These are phyloP conservation scores for Alloplasta piceator DNA, from an alignment of 2,888 invertebrate genomes.

Conservation along the genomic window DNA sequence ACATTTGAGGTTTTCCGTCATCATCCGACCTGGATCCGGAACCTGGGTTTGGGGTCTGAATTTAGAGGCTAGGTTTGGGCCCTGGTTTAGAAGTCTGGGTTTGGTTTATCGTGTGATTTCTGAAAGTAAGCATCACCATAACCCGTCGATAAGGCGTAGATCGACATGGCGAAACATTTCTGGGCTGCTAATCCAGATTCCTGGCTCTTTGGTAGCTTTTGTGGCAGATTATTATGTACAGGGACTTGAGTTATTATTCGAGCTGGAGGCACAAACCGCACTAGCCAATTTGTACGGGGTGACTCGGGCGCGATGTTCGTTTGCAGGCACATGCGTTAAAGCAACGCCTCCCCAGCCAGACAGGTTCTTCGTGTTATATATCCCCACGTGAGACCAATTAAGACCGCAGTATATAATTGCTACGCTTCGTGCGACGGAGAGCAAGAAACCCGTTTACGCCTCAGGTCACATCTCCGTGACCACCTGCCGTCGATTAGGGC, in stretches of 20 bases:
- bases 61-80: too few relatives aligned
- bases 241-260: constrained; percentile 64
- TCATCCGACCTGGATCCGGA: too few relatives aligned
- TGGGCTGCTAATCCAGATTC: constrained; percentile 48
- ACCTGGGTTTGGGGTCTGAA: too few relatives aligned
- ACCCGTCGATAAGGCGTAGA: too few relatives aligned
- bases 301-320: constrained; percentile 52
- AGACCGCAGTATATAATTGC: constrained; percentile 66
- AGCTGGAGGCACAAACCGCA: constrained; percentile 43
- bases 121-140: too few relatives aligned
- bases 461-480: constrained; percentile 64
- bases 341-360: constrained; percentile 35
- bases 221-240: constrained; percentile 58
- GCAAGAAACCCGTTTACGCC: constrained; percentile 65
- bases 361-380: constrained; percentile 52
- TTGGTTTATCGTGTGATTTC: too few relatives aligned
- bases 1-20: too few relatives aligned
- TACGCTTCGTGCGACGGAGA: constrained; percentile 63
- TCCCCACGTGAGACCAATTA: constrained; percentile 65
- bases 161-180: not conserved
- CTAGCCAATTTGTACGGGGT: constrained; percentile 63
- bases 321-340: constrained; percentile 37
- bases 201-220: constrained; percentile 52
- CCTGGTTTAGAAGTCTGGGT: too few relatives aligned
- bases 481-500: constrained; percentile 64